Conservation (phyloP, 2,113 vertebrate genomes). For the Dendrocopos noguchii region DNA sequence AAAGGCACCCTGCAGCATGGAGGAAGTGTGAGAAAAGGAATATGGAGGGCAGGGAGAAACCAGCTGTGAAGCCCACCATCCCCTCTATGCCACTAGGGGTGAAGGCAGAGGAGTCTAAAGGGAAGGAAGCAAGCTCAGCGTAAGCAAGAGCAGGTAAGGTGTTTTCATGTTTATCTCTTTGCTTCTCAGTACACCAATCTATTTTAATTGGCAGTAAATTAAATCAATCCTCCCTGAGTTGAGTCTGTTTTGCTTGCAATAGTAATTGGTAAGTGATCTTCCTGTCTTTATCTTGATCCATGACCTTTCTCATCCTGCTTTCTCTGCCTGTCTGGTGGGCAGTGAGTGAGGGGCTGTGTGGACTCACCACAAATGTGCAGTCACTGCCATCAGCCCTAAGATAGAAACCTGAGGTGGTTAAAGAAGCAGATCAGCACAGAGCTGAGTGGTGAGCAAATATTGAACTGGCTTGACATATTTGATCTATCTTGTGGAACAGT, state of each 20-base stretch:
- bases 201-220: neutral
- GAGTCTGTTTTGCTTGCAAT: neutral
- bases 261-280: neutral
- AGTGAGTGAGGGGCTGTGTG: neutral
- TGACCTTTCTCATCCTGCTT: neutral
- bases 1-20: neutral
- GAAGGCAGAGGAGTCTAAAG: neutral
- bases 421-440: neutral
- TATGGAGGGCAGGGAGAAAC: neutral
- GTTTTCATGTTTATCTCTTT: neutral
- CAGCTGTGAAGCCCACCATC: accelerated
- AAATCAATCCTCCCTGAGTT: neutral
- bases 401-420: neutral
- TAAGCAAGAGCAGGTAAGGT: neutral
- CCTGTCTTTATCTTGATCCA: neutral
- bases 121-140: neutral
- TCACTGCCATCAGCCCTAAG: neutral
- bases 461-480: neutral
- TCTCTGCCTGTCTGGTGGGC: neutral
- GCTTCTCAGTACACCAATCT: neutral
- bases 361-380: too few species aligned
- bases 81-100: neutral
- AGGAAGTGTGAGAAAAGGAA: neutral
- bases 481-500: neutral
- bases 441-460: neutral